These are phyloP conservation scores for Saccostrea glomerata DNA, from an alignment of 1,140 invertebrate genomes.

Conservation along the genomic window DNA sequence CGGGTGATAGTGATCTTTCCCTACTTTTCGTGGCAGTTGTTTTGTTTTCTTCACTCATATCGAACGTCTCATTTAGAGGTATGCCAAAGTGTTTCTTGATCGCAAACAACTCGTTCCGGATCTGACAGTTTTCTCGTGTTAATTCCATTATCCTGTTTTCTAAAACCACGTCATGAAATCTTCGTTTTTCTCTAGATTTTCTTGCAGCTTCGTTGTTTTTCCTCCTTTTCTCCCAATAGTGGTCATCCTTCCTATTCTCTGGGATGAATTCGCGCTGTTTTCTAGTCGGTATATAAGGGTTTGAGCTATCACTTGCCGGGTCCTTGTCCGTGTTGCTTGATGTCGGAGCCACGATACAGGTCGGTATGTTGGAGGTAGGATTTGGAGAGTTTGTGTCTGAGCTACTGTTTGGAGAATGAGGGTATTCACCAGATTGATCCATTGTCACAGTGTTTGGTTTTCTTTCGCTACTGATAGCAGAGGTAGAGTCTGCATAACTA, in stretches of 20 bases:
- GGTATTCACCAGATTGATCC: constrained; percentile 7
- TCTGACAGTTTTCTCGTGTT: constrained; percentile 95
- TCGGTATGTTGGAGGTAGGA: constrained; percentile 51
- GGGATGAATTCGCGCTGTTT: constrained; percentile 98
- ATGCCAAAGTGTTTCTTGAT: constrained; percentile 97
- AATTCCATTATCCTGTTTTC: constrained; percentile 95
- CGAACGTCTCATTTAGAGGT: constrained; percentile 64
- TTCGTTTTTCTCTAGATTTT: constrained; percentile 94
- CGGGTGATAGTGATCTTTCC: constrained; percentile 23
- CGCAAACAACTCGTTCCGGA: constrained; percentile 94
- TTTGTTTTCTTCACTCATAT: constrained; percentile 50
- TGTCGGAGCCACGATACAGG: constrained; percentile 61
- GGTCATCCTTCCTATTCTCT: constrained; percentile 97
- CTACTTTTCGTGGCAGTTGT: constrained; percentile 2
- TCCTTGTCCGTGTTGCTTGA: constrained; percentile 53
- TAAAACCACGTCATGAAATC: constrained; percentile 97
- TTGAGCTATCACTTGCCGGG: constrained; percentile 24
- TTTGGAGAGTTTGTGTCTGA: constrained; percentile 48
- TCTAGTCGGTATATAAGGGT: constrained; percentile 77
- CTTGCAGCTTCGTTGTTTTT: constrained; percentile 98
- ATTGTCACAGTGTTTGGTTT: constrained; percentile 36
- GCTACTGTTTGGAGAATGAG: constrained; percentile 24
- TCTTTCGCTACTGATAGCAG: constrained; percentile 4
- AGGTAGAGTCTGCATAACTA: background rate
- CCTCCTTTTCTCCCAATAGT: constrained; percentile 96